These are phyloP conservation scores for Oryzias sinensis DNA, from an alignment of 2,797 vertebrate genomes.

Conservation along the genomic window DNA sequence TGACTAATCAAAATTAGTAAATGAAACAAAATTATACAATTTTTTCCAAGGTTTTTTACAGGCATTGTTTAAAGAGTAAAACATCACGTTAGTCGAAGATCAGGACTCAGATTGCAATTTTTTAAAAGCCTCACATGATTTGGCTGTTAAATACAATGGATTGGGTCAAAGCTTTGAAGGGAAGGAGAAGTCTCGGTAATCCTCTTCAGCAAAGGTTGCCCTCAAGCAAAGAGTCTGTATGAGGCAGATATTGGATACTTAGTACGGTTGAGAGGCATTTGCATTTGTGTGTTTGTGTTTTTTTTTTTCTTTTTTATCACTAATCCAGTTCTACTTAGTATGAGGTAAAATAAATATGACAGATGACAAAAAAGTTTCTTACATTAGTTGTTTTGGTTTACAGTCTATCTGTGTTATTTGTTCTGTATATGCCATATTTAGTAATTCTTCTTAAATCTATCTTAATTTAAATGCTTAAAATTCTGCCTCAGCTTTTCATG, in stretches of 20 bases:
- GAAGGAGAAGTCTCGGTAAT: constrained; percentile 7
- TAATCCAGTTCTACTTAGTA: background rate
- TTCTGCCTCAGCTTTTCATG: constrained; percentile 1
- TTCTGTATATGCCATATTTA: background rate
- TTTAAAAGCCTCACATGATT: constrained; percentile 6
- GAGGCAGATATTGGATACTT: constrained; percentile 6
- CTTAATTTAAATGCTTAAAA: constrained; percentile 5
- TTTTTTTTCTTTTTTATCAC: background rate
- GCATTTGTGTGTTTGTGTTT: constrained; percentile 16
- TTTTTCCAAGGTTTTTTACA: background rate
- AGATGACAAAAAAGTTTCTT: constrained; percentile 4
- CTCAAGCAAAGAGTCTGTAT: background rate
- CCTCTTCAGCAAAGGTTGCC: constrained; percentile 11
- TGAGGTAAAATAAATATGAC: constrained; percentile 8
- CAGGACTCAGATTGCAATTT: background rate
- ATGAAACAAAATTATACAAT: too few relatives aligned
- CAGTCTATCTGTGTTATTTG: constrained; percentile 8
- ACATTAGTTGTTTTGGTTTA: constrained; percentile 6
- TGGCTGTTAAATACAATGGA: constrained; percentile 14
- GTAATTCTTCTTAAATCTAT: background rate
- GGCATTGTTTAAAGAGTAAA: constrained; percentile 1
- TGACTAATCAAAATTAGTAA: too few relatives aligned
- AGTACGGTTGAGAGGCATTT: constrained; percentile 8
- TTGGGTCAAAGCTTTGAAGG: constrained; percentile 9
- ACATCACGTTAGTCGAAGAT: background rate